Evolutionary conservation across 2,888 invertebrate species (phyloP), one percentile per base, ranked within the genome.

Genomic region (Eupithecia tripunctaria): DNA sequence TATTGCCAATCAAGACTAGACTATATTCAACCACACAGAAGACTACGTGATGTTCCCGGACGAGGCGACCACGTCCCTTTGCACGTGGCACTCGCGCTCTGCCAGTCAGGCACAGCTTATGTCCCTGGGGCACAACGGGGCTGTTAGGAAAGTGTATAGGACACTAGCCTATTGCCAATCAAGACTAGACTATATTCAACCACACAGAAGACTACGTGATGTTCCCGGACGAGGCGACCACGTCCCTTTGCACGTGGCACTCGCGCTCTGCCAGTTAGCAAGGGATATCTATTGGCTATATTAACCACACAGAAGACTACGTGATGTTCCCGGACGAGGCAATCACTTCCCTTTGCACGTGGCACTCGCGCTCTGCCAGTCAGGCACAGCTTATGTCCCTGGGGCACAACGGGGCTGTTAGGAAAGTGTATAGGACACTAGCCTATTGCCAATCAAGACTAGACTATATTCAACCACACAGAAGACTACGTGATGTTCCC

Each of bases 251-350:
- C 88, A 98, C 98, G 0, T 99, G 99, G 99, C 99, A 99, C 89
- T 97, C 99, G 21, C 56, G 56, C 14, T 56, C 56, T 25, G 56
- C 60, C 12, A 36, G 29, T n/a, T n/a, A n/a, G n/a, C n/a, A n/a
- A n/a, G n/a, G n/a, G n/a, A 96, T 97, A 82, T 98, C 99, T 0
- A 98, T n/a, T 98, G 85, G 99, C 99, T 0, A 97, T 98, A 15
- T 99, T 90, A 99, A 99, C 92, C 99, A 99, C 87, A 99, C 99
- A 0, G 99, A 99, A 90, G 99, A 99, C 91, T 99, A 98, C 87
- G 99, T 99, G 0, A 95, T 99, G 89, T 99, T 99, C 86, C 99
- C 99, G 0, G 99, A 99, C 86, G 99, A 99, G 89, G 99, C 98
- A 0, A 99, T 99, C 0, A 99, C 99, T 0, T 99, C 99, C 0